Evolutionary conservation across 2,888 invertebrate species (phyloP).

Genomic region (Caenorhabditis sp.): DNA sequence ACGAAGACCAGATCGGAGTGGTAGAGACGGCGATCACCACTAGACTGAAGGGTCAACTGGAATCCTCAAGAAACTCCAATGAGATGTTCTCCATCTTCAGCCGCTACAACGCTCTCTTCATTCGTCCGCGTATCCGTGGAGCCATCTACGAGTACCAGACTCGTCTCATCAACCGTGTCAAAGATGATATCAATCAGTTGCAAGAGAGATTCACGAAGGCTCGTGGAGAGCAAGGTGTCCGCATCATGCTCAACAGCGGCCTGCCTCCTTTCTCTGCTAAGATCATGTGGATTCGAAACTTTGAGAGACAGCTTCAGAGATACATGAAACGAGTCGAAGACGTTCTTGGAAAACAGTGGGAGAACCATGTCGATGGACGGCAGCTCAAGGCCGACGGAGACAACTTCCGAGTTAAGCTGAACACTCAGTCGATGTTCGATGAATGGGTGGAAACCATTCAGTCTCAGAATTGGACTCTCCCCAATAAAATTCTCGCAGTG

Average conservation of each 20-base stretch:
- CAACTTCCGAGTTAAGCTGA: constrained; percentile 95
- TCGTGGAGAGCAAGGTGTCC: constrained; percentile 89
- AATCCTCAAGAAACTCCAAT: constrained; percentile 98
- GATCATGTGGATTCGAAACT: constrained; percentile 95
- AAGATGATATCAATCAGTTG: constrained; percentile 97
- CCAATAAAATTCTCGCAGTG: constrained; percentile 57
- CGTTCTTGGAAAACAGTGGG: constrained; percentile 96
- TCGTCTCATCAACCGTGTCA: constrained; percentile 97
- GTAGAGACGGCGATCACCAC: constrained; percentile 99
- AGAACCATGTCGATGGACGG: constrained; percentile 94
- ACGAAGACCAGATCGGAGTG: constrained; percentile 97
- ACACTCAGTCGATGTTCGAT: constrained; percentile 97
- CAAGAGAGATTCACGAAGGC: constrained; percentile 85
- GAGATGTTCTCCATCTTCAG: constrained; percentile 99
- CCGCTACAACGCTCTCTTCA: constrained; percentile 98
- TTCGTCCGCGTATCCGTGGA: constrained; percentile 96
- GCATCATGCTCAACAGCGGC: constrained; percentile 93
- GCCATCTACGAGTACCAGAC: constrained; percentile 99
- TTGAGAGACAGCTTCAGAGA: constrained; percentile 96
- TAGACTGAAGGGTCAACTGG: constrained; percentile 96
- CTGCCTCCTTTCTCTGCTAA: constrained; percentile 97
- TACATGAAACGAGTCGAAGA: constrained; percentile 98
- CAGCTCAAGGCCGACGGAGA: constrained; percentile 95
- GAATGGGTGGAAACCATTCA: constrained; percentile 89
- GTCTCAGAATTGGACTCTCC: constrained; percentile 54